These are phyloP conservation scores for Meloidogyne exigua DNA, from an alignment of 1,140 invertebrate genomes.

Conservation along the genomic window DNA sequence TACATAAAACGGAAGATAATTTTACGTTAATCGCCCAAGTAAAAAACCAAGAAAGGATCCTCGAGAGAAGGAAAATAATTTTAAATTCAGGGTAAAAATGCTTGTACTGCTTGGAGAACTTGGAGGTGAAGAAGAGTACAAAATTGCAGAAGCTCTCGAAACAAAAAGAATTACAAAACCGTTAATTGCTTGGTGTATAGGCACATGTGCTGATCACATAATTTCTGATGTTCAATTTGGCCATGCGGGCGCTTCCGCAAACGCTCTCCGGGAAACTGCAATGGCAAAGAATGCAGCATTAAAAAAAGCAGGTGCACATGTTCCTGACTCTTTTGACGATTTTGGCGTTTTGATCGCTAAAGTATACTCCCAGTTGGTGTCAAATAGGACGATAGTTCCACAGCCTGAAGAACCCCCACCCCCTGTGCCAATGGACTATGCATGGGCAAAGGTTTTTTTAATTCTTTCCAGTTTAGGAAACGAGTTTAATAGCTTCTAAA, in stretches of 20 bases:
- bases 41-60: too few species aligned
- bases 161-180: slow-evolving; percentile 84
- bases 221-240: slow-evolving; percentile 78
- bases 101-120: slow-evolving; percentile 94
- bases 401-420: slow-evolving; percentile 89
- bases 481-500: too few species aligned
- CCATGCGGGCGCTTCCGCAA: slow-evolving; percentile 95
- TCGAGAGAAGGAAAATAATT: too few species aligned
- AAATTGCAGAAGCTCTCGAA: slow-evolving; percentile 84
- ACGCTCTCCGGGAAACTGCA: slow-evolving; percentile 90
- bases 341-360: slow-evolving; percentile 77
- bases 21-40: too few species aligned
- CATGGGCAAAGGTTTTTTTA: slow-evolving; percentile 83
- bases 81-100: slow-evolving; percentile 77
- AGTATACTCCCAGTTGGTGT: slow-evolving; percentile 78
- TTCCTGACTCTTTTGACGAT: slow-evolving; percentile 88
- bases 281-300: slow-evolving; percentile 85
- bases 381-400: slow-evolving; percentile 79
- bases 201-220: slow-evolving; percentile 73
- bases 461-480: too few species aligned
- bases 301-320: slow-evolving; percentile 78
- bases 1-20: too few species aligned
- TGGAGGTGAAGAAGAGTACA: slow-evolving; percentile 97
- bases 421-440: slow-evolving; percentile 98
- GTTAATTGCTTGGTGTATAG: slow-evolving; percentile 95